Conservation (phyloP, 2,888 invertebrate genomes). For the Drosophila paranaensis region DNA sequence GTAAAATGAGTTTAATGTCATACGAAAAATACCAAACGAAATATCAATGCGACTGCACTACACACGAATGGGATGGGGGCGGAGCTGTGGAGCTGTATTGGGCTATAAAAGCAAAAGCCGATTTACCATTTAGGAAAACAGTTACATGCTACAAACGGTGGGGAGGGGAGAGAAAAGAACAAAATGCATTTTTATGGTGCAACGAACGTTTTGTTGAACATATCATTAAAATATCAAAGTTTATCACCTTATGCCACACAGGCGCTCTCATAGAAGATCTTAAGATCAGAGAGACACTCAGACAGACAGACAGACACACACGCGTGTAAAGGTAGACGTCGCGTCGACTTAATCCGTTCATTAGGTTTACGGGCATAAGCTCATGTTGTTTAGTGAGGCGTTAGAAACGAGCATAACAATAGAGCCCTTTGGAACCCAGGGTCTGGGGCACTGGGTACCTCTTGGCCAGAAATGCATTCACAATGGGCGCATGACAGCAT, state of each 20-base stretch:
- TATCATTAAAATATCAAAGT: slow-evolving; percentile 82
- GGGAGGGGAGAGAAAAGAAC: neutral
- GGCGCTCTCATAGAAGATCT: slow-evolving; percentile 29
- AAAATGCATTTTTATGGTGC: slow-evolving; percentile 58
- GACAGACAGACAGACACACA: slow-evolving; percentile 19
- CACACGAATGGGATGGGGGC: neutral
- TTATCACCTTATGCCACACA: slow-evolving; percentile 77
- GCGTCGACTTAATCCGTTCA: slow-evolving; percentile 81
- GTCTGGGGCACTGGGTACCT: neutral
- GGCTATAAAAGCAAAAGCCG: slow-evolving; percentile 73
- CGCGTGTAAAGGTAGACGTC: slow-evolving; percentile 3
- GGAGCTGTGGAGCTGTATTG: slow-evolving; percentile 16
- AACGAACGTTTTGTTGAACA: slow-evolving; percentile 81
- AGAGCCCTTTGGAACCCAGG: slow-evolving; percentile 21
- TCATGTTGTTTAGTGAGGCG: slow-evolving; percentile 74
- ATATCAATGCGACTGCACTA: slow-evolving; percentile 30
- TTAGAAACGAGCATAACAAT: slow-evolving; percentile 70
- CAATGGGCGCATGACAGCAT: slow-evolving; percentile 69
- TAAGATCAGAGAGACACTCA: slow-evolving; percentile 8
- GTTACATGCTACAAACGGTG: slow-evolving; percentile 57
- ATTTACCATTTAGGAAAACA: slow-evolving; percentile 70
- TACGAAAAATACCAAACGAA: slow-evolving; percentile 45
- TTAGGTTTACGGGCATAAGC: slow-evolving; percentile 78
- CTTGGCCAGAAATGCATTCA: slow-evolving; percentile 24
- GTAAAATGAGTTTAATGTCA: slow-evolving; percentile 69